Base-by-base conservation (phyloP, 2,797 vertebrate genomes). In the Oreortyx pictus region DNA sequence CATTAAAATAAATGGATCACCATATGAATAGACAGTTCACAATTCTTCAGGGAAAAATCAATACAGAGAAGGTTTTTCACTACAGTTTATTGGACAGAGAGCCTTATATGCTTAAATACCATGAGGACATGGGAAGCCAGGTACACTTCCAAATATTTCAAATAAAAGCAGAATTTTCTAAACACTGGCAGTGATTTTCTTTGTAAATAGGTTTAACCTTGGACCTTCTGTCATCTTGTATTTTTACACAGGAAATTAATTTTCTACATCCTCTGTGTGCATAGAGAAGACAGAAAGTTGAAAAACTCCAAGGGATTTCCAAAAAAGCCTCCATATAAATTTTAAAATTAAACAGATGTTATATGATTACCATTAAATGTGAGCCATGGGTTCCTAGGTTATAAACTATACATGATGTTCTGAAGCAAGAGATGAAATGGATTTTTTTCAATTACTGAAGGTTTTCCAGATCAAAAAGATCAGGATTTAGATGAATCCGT, bases 281-380 rank as follows among this genome's bases (percentile, higher is more conserved):
- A 92, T 94, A 96, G 81, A 93, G 93, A 97, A 97, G 96, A 96
- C 90, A 94, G 95, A 96, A 97, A 96, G 94, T 97, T 8, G 31
- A 97, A 97, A 97, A 97, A 97, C 94, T 96, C 95, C 86, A 82
- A 92, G 95, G 97, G 97, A 98, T 98, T 98, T 98, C 72, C 80
- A 94, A 75, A 97, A 98, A 97, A 98, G 83, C 97, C 97, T 97
- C 96, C 92, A 97, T 97, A 97, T 98, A 98, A 97, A 98, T 97
- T 97, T 98, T 98, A 98, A 98, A 98, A 98, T 98, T 98, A 98
- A 98, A 98, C 98, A 98, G 97, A 98, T 98, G 97, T 98, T 98
- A 96, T 96, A 96, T 97, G 97, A 97, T 98, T 97, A 95, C 97
- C 96, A 96, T 97, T 98, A 98, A 97, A 98, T 96, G 97, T 94